These are phyloP conservation scores for Pseudorhiza aurosa DNA, from an alignment of 30 jellyfish, hydroid and myxozoan genomes.

Conservation along the genomic window DNA sequence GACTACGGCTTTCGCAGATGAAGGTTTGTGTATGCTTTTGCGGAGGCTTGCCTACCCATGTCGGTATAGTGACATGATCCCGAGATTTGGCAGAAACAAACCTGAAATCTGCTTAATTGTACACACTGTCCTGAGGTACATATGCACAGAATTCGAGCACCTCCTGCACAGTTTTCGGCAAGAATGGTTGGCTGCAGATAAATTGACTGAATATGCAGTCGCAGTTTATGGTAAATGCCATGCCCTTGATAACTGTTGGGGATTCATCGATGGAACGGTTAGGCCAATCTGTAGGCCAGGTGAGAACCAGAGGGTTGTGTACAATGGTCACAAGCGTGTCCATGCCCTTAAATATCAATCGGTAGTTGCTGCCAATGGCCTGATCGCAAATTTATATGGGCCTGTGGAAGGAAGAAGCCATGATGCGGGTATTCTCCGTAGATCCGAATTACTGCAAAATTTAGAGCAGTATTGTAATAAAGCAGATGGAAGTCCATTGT, in stretches of 20 bases:
- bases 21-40: conserved; percentile 62
- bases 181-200: conserved; percentile 55
- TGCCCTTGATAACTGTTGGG: conserved; percentile 63
- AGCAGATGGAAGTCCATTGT: conserved; percentile 50
- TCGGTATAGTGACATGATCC: conserved; percentile 58
- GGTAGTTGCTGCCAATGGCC: conserved; percentile 79
- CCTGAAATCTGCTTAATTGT: conserved; percentile 68
- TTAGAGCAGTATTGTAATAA: conserved; percentile 37
- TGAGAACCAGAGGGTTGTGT: conserved; percentile 56
- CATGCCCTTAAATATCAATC: conserved; percentile 76
- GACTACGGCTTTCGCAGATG: conserved; percentile 46
- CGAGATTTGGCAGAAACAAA: conserved; percentile 62
- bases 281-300: conserved; percentile 80
- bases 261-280: conserved; percentile 78
- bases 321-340: conserved; percentile 80
- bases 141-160: conserved; percentile 12
- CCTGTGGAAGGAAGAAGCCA: conserved; percentile 48
- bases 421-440: conserved; percentile 47
- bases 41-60: conserved; percentile 70
- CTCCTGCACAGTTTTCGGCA: conserved; percentile 52
- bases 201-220: conserved; percentile 40
- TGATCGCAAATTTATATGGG: conserved; percentile 33
- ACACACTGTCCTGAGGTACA: conserved; percentile 39
- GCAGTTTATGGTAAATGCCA: conserved; percentile 42
- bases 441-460: conserved; percentile 26